These are phyloP conservation scores for Tyria jacobaeae DNA, from an alignment of 2,888 invertebrate species.

Conservation along the genomic window DNA sequence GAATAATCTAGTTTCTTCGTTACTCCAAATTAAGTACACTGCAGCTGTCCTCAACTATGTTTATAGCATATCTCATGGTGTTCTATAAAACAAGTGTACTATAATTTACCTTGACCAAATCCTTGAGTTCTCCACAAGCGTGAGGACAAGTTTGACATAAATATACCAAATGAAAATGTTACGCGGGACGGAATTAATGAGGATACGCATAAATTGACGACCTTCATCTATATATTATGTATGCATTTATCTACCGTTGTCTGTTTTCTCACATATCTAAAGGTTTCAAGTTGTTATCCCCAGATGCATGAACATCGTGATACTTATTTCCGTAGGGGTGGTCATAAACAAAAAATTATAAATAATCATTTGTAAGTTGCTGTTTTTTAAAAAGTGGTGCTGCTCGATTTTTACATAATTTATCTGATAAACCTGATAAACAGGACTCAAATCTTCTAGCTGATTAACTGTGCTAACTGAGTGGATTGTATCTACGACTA, in stretches of 20 bases:
- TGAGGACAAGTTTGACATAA: constrained; percentile 21
- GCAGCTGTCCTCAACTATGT: too few relatives aligned
- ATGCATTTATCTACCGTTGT: constrained; percentile 32
- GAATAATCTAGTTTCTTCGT: not conserved
- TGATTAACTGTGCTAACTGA: too few relatives aligned
- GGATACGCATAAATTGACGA: constrained; percentile 32
- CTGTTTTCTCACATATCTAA: constrained; percentile 26
- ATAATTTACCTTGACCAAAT: constrained; percentile 2
- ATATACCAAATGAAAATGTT: constrained; percentile 34
- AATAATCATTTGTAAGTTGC: too few relatives aligned
- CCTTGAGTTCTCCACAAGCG: not conserved
- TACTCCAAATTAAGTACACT: too few relatives aligned
- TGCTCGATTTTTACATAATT: too few relatives aligned
- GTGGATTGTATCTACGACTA: too few relatives aligned
- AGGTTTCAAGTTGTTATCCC: not conserved
- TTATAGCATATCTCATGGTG: not conserved
- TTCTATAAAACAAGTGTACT: not conserved
- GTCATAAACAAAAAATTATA: too few relatives aligned
- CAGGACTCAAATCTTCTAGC: too few relatives aligned
- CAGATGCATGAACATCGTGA: not conserved
- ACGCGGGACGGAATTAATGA: constrained; percentile 39
- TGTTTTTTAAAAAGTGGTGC: too few relatives aligned
- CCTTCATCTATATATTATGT: constrained; percentile 30
- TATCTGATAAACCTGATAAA: too few relatives aligned
- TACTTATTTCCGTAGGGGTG: not conserved